Base-by-base conservation (phyloP, 2,888 invertebrate genomes). In the Sinopyrophorus schimmeli region DNA sequence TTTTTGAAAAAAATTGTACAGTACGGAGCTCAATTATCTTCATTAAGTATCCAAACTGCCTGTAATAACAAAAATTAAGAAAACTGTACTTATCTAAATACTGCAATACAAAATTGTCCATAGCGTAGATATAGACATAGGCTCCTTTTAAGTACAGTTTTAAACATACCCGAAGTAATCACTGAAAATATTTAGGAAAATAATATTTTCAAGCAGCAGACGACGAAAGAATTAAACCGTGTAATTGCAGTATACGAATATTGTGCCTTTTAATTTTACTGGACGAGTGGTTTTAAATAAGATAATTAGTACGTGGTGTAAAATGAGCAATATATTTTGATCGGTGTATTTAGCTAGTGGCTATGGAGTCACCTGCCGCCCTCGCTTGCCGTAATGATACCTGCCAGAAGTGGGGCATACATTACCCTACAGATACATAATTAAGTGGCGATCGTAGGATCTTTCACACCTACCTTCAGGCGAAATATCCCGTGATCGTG, bases 371-470 rank as follows among this genome's bases (percentile, higher is more conserved):
- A 62, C 60, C 62, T 62, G 62, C 62, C 60, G 52, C 60, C 60
- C 60, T 55, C 59, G 56, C 57, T 51, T 31, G 34, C 52, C 47
- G 55, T 61, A 60, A 60, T 60, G 56, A 59, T 59, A 62, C 57
- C 61, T 64, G 61, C 60, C 58, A 62, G 60, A 64, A 62, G 57
- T 64, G 61, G 65, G 62, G 62, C 63, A 64, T 65, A 61, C 61
- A 63, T 64, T 63, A 64, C 59, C 65, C 61, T 50, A 57, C 53
- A 62, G 64, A 65, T 63, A 65, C 62, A 62, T 63, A 65, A 65
- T 65, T 65, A 65, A 65, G 63, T 60, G 61, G 62, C 61, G 61
- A 62, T 63, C 60, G 59, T 53, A 49, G 57, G 59, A 57, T 57
- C 60, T 58, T 60, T 60, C 58, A 62, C 60, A 55, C 52, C 55